Evolutionary conservation across 2,888 invertebrate genomes (phyloP).

Genomic region (Ganaspis brasiliensis): DNA sequence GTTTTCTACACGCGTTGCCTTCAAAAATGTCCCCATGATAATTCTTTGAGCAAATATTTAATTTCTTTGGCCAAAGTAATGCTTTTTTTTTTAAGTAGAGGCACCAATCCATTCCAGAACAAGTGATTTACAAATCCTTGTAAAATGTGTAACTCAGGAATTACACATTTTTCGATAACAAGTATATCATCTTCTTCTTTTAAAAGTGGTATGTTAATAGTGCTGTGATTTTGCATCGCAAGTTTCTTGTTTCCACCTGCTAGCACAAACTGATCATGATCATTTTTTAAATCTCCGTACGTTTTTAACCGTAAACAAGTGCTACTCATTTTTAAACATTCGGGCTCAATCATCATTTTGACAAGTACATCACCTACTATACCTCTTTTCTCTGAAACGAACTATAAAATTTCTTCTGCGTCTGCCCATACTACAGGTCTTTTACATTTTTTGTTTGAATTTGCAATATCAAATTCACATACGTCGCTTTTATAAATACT

Average conservation of each 20-base stretch:
- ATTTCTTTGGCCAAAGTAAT: conserved; percentile 10
- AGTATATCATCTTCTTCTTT: conserved; percentile 18
- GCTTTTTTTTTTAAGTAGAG: conserved; percentile 15
- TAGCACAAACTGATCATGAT: no score
- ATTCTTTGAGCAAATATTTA: conserved; percentile 5
- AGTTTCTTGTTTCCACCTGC: no score
- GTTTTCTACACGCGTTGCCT: conserved; percentile 21
- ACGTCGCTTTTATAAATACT: conserved; percentile 16
- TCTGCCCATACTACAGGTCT: no score
- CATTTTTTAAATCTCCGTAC: no score
- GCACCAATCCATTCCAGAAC: conserved; percentile 12
- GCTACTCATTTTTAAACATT: no score
- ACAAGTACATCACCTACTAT: conserved; percentile 16
- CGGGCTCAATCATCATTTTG: conserved; percentile 16
- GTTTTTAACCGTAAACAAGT: no score
- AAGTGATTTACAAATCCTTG: no score
- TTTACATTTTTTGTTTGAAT: conserved; percentile 12
- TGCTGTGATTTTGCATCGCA: no score
- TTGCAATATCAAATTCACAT: conserved; percentile 20
- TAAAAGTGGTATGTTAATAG: neutral
- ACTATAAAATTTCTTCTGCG: conserved; percentile 26
- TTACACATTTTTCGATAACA: no score
- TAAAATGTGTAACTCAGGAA: no score
- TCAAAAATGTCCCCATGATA: no score
- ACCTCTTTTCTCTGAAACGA: no score